phyloP scores from a whole-genome alignment of 1,140 invertebrate genomes.

The Aphelenchoides avenae region DNA sequence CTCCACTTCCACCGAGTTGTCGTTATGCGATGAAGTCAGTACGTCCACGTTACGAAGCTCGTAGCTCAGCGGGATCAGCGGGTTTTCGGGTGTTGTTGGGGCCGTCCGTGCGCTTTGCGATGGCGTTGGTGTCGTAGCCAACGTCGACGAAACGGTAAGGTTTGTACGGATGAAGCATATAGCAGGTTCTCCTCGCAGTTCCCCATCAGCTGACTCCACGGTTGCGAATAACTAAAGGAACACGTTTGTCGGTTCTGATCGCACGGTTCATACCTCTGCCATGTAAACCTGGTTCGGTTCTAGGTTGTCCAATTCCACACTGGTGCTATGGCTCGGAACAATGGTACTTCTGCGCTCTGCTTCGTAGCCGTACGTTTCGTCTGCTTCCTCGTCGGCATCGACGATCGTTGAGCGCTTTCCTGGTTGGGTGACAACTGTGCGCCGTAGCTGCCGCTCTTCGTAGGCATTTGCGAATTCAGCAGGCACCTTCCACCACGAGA shows the following conservation, averaged over 20 bases:
- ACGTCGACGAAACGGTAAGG: constrained; percentile 8
- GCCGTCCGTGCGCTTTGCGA: background rate
- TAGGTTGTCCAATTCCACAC: constrained; percentile 25
- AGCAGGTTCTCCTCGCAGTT: constrained; percentile 47
- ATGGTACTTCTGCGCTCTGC: constrained; percentile 26
- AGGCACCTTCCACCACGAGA: constrained; percentile 25
- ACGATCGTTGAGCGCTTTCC: constrained; percentile 25
- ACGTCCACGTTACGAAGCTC: background rate
- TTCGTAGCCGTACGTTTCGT: constrained; percentile 19
- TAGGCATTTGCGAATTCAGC: constrained; percentile 22
- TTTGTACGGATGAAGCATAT: constrained; percentile 27
- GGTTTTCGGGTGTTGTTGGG: background rate
- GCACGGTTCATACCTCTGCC: constrained; percentile 32
- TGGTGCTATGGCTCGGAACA: constrained; percentile 38
- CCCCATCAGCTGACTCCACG: constrained; percentile 50
- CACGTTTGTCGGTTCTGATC: background rate
- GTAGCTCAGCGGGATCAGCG: background rate
- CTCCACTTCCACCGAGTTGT: background rate
- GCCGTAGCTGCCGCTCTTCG: constrained; percentile 23
- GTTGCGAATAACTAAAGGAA: constrained; percentile 41
- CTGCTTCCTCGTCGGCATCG: constrained; percentile 11
- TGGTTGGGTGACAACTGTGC: constrained; percentile 30
- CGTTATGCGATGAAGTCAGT: background rate
- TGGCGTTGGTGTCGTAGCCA: background rate
- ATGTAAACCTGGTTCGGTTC: constrained; percentile 46